Conservation (phyloP, 2,797 vertebrate genomes). For the Anableps anableps region DNA sequence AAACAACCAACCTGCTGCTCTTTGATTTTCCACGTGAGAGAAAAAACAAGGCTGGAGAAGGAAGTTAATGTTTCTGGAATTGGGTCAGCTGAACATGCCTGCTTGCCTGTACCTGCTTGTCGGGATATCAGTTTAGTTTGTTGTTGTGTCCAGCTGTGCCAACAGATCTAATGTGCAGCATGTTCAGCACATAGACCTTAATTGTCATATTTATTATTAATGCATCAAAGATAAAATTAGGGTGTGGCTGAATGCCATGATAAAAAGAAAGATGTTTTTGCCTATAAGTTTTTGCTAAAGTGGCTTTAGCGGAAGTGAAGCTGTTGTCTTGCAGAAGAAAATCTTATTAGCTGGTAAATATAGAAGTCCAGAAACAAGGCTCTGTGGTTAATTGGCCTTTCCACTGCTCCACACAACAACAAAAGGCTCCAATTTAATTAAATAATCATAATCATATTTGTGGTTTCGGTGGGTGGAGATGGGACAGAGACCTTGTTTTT, state of each 20-base stretch:
- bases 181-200: slow-evolving; percentile 1
- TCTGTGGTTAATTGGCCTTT: slow-evolving; percentile 3
- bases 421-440: neutral
- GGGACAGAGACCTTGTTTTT: neutral
- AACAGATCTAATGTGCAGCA: slow-evolving; percentile 13
- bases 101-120: slow-evolving; percentile 23
- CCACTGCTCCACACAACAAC: neutral
- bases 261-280: neutral
- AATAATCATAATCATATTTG: neutral
- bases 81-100: slow-evolving; percentile 18
- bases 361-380: slow-evolving; percentile 17
- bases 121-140: slow-evolving; percentile 14
- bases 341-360: slow-evolving; percentile 18
- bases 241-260: slow-evolving; percentile 1
- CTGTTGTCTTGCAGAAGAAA: slow-evolving; percentile 25
- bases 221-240: neutral
- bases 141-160: slow-evolving; percentile 22
- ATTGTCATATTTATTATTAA: neutral
- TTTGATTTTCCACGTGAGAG: slow-evolving; percentile 24
- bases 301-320: slow-evolving; percentile 20
- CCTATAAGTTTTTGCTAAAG: neutral
- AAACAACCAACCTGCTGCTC: slow-evolving; percentile 22
- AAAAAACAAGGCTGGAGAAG: slow-evolving; percentile 12
- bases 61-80: slow-evolving; percentile 24
- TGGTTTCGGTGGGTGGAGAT: neutral